Evolutionary conservation across 2,113 vertebrate species (phyloP).

Genomic region (Forbesichthys papilliferus): DNA sequence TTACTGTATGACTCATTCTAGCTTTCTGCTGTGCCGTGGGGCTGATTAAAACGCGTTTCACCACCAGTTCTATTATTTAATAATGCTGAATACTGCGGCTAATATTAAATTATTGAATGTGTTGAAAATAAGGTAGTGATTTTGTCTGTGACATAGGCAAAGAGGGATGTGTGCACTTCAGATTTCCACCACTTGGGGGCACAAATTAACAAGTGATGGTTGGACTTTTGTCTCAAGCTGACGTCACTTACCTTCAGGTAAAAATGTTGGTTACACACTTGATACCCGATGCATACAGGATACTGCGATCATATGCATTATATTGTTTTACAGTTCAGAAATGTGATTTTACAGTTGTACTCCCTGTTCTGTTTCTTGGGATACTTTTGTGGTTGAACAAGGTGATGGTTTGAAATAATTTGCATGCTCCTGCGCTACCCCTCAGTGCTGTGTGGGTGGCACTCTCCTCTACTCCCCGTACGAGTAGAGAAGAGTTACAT

Average conservation of each 20-base stretch:
- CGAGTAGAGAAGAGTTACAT: too few species aligned
- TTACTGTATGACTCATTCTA: too few species aligned
- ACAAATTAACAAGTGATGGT: constrained; percentile 67
- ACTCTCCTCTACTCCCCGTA: background rate
- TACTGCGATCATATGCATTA: too few species aligned
- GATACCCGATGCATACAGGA: background rate
- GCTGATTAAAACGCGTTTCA: background rate
- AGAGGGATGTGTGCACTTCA: constrained; percentile 34
- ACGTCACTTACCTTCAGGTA: constrained; percentile 41
- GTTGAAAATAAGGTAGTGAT: constrained; percentile 8
- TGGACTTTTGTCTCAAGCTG: constrained; percentile 36
- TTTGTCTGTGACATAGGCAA: constrained; percentile 1
- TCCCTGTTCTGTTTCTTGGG: too few species aligned
- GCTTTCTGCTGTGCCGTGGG: too few species aligned
- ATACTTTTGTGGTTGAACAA: too few species aligned
- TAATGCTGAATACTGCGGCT: background rate
- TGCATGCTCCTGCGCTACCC: background rate
- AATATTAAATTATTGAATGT: background rate
- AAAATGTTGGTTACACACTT: constrained; percentile 17
- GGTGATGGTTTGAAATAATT: background rate
- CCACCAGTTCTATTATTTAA: background rate
- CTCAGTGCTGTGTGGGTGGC: background rate
- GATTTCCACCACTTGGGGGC: constrained; percentile 67
- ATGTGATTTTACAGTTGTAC: background rate
- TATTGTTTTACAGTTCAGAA: too few species aligned